Evolutionary conservation across 2,888 invertebrate genomes (phyloP), one percentile per base, ranked within the genome.

Genomic region (Marasmarcha lunaedactyla): DNA sequence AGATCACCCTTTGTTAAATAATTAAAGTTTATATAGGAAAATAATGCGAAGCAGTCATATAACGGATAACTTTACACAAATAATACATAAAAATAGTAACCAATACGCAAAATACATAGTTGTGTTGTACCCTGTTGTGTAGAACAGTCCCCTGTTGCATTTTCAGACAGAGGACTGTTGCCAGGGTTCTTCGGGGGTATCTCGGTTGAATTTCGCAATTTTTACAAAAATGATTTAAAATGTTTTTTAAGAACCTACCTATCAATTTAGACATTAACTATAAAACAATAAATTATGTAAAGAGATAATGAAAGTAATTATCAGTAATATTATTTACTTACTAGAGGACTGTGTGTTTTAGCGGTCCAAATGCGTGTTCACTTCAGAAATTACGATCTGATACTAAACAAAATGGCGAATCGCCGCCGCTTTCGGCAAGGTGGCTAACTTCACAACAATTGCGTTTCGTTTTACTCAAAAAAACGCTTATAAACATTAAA

Each of bases 301-400:
- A 38, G 37, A 35, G 35, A 38, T 38, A 20, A 39, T 39, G n/a
- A 15, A 38, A 39, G 20, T 42, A 42, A 38, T 42, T 42, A 42
- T 36, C 20, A 20, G 30, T 13, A 25, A 42, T 42, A 42, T 39
- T 39, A 39, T 39, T 13, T 25, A n/a, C 42, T 42, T 39, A 36
- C 39, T 34, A 35, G 39, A 34, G 42, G 42, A 42, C 39, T 42
- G 42, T 37, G 38, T 37, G 37, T 36, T 34, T 39, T 42, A 39
- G 30, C n/a, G n/a, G n/a, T n/a, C n/a, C n/a, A n/a, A n/a, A n/a
- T n/a, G n/a, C n/a, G n/a, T n/a, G n/a, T n/a, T 42, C 27, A 35
- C 42, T 25, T 36, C 38, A 42, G 38, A 39, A 40, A 37, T 37
- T n/a, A n/a, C n/a, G n/a, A n/a, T n/a, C n/a, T n/a, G n/a, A n/a